These are phyloP conservation scores for Lasioglossum figueresi DNA, from an alignment of 2,888 invertebrate genomes.

Conservation along the genomic window DNA sequence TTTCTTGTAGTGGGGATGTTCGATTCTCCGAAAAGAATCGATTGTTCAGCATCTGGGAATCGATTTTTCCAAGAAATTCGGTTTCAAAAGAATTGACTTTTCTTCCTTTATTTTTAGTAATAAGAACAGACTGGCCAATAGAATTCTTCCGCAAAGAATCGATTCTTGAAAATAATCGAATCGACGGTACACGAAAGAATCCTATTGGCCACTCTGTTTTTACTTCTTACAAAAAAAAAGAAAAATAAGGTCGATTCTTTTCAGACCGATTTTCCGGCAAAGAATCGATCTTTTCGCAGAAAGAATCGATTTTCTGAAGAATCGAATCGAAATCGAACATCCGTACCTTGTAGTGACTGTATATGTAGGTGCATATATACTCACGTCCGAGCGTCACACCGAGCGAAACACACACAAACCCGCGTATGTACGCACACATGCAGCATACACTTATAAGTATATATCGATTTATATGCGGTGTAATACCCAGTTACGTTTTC, in stretches of 20 bases:
- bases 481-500: slow-evolving; percentile 49
- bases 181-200: background rate
- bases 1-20: slow-evolving; percentile 18
- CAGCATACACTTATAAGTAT: slow-evolving; percentile 31
- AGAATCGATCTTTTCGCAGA: background rate
- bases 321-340: background rate
- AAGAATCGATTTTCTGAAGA: background rate
- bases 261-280: background rate
- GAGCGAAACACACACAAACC: slow-evolving; percentile 1
- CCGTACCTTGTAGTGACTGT: slow-evolving; percentile 22
- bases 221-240: background rate
- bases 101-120: background rate
- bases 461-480: slow-evolving; percentile 76
- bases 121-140: background rate
- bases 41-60: background rate
- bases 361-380: slow-evolving; percentile 20
- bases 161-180: background rate
- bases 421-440: slow-evolving; percentile 7
- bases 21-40: background rate
- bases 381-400: slow-evolving; percentile 4
- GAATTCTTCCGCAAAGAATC: background rate
- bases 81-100: background rate
- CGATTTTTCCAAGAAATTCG: background rate
- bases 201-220: background rate
- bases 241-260: background rate